Evolutionary conservation across 1,140 invertebrate genomes (phyloP), one percentile per base, ranked within the genome.

Genomic region (Drosophila littoralis): DNA sequence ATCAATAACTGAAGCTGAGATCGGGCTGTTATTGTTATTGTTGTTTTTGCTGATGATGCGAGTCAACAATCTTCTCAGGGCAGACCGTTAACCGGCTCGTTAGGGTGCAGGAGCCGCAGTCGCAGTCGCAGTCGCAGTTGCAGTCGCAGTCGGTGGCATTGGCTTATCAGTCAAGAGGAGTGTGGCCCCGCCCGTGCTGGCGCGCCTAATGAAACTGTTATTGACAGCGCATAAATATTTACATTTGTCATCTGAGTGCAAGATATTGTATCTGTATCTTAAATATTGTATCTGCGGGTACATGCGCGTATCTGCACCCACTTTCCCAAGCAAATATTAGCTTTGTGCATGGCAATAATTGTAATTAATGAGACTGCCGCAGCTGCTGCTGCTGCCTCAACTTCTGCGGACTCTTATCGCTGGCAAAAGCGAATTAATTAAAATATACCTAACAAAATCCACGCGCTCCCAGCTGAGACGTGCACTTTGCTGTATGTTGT

Each of bases 201-300:
- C 38, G 4, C 35, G 42, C 7, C 12, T 64, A 52, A 69, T 60
- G 46, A 51, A 71, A 71, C 60, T 50, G 59, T 4, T 71, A 71
- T 74, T 60, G 64, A 60, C 55, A 50, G 32, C 35, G 33, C 32
- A 65, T 65, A 74, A 73, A 73, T 74, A 74, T 74, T 74, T 68
- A 35, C 65, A 36, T 55, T 60, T 74, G 64, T 55, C 70, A 58
- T 52, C 54, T 12, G 48, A 72, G 32, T 9, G 45, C 38, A 63
- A 17, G 51, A 54, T 38, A 54, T 52, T 67, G 54, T 60, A 60
- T 43, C 46, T 71, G 67, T 36, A 57, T 54, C 67, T 65, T 57
- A 8, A 55, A 36, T 38, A 38, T 67, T 35, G 45, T 48, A 59
- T 38, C 45, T 36, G 36, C 54, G 13, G 9, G 5, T 17, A 38